Evolutionary conservation across 1,140 invertebrate genomes (phyloP), one percentile per base, ranked within the genome.

Genomic region (Melipona quadrifasciata): DNA sequence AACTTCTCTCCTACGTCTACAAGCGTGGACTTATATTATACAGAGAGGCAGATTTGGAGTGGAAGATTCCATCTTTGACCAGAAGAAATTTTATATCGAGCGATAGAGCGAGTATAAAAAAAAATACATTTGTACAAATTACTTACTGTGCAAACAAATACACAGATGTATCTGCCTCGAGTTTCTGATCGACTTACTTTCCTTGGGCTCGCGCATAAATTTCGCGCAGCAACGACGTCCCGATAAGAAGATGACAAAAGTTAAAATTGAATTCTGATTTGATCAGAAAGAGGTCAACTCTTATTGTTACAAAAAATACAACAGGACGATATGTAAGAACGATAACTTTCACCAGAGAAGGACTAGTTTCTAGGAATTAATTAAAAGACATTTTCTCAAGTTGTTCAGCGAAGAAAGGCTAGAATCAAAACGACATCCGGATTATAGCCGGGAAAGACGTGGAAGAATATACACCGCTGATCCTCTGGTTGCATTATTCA

Each of bases 101-200:
- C 1, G 64, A 65, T 8, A 64, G 0, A 27, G 61, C 0, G 61
- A 14, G 24, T n/a, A n/a, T n/a, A n/a, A n/a, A n/a, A n/a, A n/a
- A n/a, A n/a, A n/a, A n/a, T n/a, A n/a, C n/a, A 61, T 61, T 39
- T n/a, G n/a, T 31, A 55, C 24, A 27, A 74, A 74, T 74, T 27
- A 31, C 17, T 74, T 8, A 57, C 53, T 21, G 2, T 58, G 39
- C 17, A 39, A 76, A 61, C 19, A 39, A 47, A 57, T 19, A 57
- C 27, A 27, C 5, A n/a, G 72, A 24, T 76, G 21, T 24, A 21
- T n/a, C 61, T 31, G 14, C 57, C 51, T 14, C 34, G 58, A 76
- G 55, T 76, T 76, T n/a, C n/a, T 61, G 55, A 61, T 76, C 74
- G 74, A 75, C 61, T 75, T 75, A 75, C 73, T 75, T 58, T 34